Evolutionary conservation across 2,113 vertebrate genomes (phyloP), one percentile per base, ranked within the genome.

Genomic region (Lophius piscatorius): DNA sequence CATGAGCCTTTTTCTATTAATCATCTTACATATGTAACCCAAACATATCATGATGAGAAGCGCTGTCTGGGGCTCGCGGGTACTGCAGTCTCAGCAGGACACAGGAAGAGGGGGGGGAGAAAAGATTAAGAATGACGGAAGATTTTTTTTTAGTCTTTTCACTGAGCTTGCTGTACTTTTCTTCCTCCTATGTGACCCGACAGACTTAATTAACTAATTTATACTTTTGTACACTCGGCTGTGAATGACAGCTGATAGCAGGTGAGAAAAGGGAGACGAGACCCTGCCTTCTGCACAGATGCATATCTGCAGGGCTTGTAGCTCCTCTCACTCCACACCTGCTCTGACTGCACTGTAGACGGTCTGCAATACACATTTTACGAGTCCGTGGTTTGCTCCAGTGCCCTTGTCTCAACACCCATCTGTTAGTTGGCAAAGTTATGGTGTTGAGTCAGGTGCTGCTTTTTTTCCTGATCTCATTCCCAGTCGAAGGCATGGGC

Each of bases 161-260:
- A 73, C 62, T 70, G 48, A 41, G 47, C 67, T 72, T 76, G 58
- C 57, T 47, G 61, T 74, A 78, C 50, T 31, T 52, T 21, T 49
- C 24, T 29, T 66, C 52, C 13, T 63, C 62, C 6, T 61, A 59
- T 62, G 83, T 85, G 70, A 75, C 76, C 78, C 64, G 61, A 52
- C 67, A 70, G 76, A 78, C 40, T 47, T 91, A 93, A 93, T 87
- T 94, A 94, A 93, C 93, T 87, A 93, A 94, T 94, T 91, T 76
- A 75, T 80, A 28, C 87, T 84, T 85, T 89, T 87, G 82, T 74
- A 49, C 63, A 57, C 72, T 77, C 68, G 69, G 78, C 71, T 77
- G 78, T 75, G 66, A 68, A 73, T 40, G 74, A 71, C 59, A 70
- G 76, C 78, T 48, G 55, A 77, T 63, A 74, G 81, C 74, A 81